Percentiles rank a stretch among this genome's conserved stretches.
Conservation (phyloP, 2,797 vertebrate species). For the Rhodeus uyekii region DNA sequence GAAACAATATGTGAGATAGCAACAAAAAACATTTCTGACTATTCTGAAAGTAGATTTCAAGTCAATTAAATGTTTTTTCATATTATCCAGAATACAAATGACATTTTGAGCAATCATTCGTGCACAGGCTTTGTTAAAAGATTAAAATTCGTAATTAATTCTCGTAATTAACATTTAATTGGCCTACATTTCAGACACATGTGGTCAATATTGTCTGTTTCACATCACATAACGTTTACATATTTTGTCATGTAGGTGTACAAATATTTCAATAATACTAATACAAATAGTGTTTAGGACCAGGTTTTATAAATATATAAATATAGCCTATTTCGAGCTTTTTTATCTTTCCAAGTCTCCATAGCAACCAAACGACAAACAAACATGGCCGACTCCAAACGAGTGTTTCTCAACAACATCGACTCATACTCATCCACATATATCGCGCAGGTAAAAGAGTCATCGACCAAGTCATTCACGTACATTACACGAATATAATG, state of each 20-base stretch:
- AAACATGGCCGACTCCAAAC: slow-evolving; percentile 73
- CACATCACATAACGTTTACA: background rate
- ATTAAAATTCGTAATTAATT: too few species aligned
- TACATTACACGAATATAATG: too few species aligned
- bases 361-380: slow-evolving; percentile 40
- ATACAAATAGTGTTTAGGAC: background rate
- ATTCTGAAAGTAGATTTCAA: background rate
- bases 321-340: background rate
- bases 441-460: slow-evolving; percentile 83
- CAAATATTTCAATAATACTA: background rate
- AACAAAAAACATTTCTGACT: too few species aligned
- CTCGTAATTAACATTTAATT: too few species aligned
- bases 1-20: too few species aligned
- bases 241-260: background rate
- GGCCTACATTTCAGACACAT: too few species aligned
- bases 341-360: background rate
- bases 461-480: too few species aligned
- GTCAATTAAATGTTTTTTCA: too few species aligned
- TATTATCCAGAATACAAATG: too few species aligned
- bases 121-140: too few species aligned
- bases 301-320: background rate
- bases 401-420: slow-evolving; percentile 87
- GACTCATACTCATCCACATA: slow-evolving; percentile 81
- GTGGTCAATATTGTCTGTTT: too few species aligned
- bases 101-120: too few species aligned